Conservation (phyloP, 2,888 invertebrate species). For the Diarsia brunnea region DNA sequence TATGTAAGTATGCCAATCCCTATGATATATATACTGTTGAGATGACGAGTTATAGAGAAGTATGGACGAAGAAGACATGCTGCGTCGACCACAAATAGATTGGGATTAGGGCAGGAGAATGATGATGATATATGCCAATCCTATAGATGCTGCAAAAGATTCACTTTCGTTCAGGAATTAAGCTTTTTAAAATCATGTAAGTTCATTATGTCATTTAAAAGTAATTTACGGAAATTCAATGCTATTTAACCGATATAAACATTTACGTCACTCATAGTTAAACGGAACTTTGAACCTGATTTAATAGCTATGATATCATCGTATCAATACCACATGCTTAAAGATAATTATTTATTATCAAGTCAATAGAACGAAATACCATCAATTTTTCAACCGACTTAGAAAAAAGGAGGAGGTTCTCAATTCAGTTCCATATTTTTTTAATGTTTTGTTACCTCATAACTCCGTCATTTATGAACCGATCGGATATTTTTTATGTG, state of each 20-base stretch:
- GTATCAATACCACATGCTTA: background rate
- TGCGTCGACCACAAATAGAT: too few relatives aligned
- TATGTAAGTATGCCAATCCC: too few relatives aligned
- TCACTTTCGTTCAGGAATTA: background rate
- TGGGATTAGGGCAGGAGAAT: too few relatives aligned
- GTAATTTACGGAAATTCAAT: background rate
- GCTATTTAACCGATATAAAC: background rate
- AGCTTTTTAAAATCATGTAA: background rate
- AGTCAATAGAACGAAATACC: background rate
- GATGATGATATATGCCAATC: too few relatives aligned
- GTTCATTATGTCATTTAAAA: background rate
- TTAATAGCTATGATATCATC: slow-evolving; percentile 1
- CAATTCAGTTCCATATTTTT: too few relatives aligned
- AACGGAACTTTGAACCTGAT: slow-evolving; percentile 16
- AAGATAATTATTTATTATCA: slow-evolving; percentile 3
- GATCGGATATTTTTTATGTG: too few relatives aligned
- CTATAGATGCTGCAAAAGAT: background rate
- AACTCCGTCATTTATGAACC: too few relatives aligned
- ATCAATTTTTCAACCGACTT: background rate
- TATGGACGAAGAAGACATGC: too few relatives aligned
- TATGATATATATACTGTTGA: too few relatives aligned
- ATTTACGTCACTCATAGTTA: background rate
- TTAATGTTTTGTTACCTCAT: too few relatives aligned
- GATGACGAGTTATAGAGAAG: too few relatives aligned
- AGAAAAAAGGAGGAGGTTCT: too few relatives aligned